phyloP scores from a whole-genome alignment of 2,888 invertebrate species.

The Dyspetes luteomarginatus region DNA sequence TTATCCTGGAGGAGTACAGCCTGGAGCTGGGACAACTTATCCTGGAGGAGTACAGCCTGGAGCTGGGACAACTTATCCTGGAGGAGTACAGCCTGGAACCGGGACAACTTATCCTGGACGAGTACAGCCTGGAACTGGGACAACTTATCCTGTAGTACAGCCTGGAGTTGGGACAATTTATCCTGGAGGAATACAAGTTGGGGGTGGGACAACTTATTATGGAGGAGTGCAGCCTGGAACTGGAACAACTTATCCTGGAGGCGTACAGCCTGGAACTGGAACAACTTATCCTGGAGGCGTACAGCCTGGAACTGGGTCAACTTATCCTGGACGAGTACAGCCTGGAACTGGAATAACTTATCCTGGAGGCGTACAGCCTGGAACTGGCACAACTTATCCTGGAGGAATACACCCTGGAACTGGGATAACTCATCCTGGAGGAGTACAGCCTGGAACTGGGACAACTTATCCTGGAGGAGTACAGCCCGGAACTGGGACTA shows the following conservation, averaged over 20 bases:
- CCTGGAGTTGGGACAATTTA: conserved; percentile 64
- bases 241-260: conserved; percentile 19
- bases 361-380: conserved; percentile 54
- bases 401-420: conserved; percentile 58
- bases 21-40: too few relatives aligned
- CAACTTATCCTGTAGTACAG: conserved; percentile 46
- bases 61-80: conserved; percentile 58
- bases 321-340: conserved; percentile 48
- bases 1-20: too few relatives aligned
- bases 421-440: conserved; percentile 51
- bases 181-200: conserved; percentile 44
- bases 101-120: conserved; percentile 53
- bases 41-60: too few relatives aligned
- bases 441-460: conserved; percentile 21
- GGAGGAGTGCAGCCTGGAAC: conserved; percentile 5
- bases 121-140: conserved; percentile 30
- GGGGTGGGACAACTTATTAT: conserved; percentile 33
- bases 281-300: conserved; percentile 40
- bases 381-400: conserved; percentile 53
- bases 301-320: conserved; percentile 33
- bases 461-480: conserved; percentile 44
- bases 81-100: conserved; percentile 24
- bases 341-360: too few relatives aligned
- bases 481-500: conserved; percentile 61
- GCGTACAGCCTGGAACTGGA: not conserved